Conservation (phyloP, 2,113 vertebrate genomes). For the Phaethon lepturus region DNA sequence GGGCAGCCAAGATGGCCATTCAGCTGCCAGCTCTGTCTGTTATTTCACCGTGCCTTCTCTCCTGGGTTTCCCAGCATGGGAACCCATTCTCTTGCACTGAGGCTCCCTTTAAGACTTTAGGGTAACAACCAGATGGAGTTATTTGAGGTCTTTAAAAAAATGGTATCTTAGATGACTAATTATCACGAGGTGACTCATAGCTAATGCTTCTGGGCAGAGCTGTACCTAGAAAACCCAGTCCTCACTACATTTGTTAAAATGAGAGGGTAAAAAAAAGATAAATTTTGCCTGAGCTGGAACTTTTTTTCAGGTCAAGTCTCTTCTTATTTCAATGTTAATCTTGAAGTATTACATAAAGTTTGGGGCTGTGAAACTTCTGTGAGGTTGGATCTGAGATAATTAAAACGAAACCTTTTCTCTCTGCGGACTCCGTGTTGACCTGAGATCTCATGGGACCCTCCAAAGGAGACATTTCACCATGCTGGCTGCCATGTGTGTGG, state of each 20-base stretch:
- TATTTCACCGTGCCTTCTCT: neutral
- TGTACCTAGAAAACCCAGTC: constrained; percentile 21
- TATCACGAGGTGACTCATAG: constrained; percentile 6
- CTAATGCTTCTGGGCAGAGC: constrained; percentile 31
- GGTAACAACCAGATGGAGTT: neutral
- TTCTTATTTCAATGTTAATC: constrained; percentile 41
- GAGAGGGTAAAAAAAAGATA: neutral
- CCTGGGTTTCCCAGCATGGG: neutral
- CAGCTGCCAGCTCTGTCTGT: neutral
- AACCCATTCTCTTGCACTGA: neutral
- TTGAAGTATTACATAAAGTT: constrained; percentile 36
- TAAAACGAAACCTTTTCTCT: constrained; percentile 11
- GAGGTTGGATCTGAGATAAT: neutral
- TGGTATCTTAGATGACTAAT: neutral
- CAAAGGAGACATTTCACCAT: neutral
- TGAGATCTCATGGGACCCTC: neutral
- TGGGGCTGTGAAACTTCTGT: neutral
- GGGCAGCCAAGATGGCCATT: fast-evolving
- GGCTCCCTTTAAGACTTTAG: neutral
- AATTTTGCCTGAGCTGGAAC: constrained; percentile 10
- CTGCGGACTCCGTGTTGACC: fast-evolving
- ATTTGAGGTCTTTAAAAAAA: neutral
- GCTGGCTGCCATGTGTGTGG: fast-evolving
- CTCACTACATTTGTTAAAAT: neutral
- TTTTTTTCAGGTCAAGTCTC: constrained; percentile 58